These are phyloP conservation scores for Tauraco hartlaubi DNA, from an alignment of 2,797 vertebrate species.

Conservation along the genomic window DNA sequence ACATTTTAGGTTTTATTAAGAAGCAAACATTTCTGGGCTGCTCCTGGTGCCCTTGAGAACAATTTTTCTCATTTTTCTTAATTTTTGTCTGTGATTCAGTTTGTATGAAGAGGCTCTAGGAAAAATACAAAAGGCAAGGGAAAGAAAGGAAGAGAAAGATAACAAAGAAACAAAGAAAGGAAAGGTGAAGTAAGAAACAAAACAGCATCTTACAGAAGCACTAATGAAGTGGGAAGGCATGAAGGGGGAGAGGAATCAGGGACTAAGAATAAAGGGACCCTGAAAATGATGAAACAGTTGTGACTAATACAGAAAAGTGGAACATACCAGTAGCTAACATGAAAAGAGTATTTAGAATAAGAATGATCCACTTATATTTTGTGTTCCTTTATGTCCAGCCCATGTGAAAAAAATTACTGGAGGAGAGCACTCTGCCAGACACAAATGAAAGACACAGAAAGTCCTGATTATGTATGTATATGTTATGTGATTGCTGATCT, in stretches of 20 bases:
- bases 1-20: not conserved
- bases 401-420: slow-evolving; percentile 24
- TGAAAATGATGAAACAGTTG: not conserved
- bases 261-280: not conserved
- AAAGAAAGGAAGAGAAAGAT: not conserved
- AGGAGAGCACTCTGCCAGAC: not conserved
- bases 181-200: not conserved
- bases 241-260: not conserved
- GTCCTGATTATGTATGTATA: not conserved
- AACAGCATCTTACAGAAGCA: not conserved
- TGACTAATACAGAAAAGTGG: not conserved
- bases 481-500: slow-evolving; percentile 8
- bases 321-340: not conserved
- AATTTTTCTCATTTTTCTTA: slow-evolving; percentile 18
- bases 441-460: slow-evolving; percentile 5
- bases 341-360: not conserved
- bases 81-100: slow-evolving; percentile 5
- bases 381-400: not conserved
- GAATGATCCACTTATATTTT: not conserved
- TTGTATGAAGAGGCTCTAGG: not conserved
- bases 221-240: not conserved
- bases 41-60: not conserved
- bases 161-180: not conserved
- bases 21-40: not conserved
- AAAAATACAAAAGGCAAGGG: not conserved